Evolutionary conservation across 2,888 invertebrate genomes (phyloP).

Genomic region (Caenorhabditis becei): DNA sequence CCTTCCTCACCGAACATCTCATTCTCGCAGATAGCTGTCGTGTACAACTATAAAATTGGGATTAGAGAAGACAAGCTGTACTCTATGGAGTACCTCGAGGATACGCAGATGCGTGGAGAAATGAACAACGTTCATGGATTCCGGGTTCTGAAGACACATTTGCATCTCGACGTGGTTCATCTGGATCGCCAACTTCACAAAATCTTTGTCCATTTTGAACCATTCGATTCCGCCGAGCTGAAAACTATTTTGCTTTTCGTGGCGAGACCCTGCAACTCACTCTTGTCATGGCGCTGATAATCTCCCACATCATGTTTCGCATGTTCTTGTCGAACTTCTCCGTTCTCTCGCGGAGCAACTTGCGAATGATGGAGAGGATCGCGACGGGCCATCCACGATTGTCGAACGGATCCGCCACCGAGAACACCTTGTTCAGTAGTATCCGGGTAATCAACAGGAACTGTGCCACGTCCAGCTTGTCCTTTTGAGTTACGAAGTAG

Average conservation of each 20-base stretch:
- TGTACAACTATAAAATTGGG: conserved; percentile 39
- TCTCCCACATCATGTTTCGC: conserved; percentile 38
- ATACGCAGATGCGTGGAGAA: conserved; percentile 42
- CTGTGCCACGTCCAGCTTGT: conserved; percentile 22
- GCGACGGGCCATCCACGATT: conserved; percentile 43
- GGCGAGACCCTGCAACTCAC: neutral
- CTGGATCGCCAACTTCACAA: conserved; percentile 36
- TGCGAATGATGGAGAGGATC: conserved; percentile 38
- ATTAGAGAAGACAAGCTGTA: neutral
- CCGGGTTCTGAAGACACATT: conserved; percentile 26
- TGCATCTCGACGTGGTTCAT: conserved; percentile 53
- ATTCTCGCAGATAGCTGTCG: conserved; percentile 33
- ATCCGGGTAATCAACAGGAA: conserved; percentile 14
- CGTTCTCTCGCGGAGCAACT: conserved; percentile 15
- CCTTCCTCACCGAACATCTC: conserved; percentile 37
- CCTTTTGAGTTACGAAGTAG: conserved; percentile 23
- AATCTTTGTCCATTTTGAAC: conserved; percentile 45
- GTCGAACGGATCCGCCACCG: neutral
- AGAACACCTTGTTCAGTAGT: conserved; percentile 19
- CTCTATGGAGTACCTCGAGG: conserved; percentile 29
- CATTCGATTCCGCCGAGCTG: conserved; percentile 27
- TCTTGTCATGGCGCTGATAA: conserved; percentile 30
- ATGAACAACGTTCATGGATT: neutral
- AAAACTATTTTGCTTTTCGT: neutral
- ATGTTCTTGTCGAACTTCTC: conserved; percentile 29